A percentile compares a stretch with the other conserved stretches of the same genome.
Conservation (phyloP, 1,140 invertebrate genomes). For the Thaumatotibia leucotreta region DNA sequence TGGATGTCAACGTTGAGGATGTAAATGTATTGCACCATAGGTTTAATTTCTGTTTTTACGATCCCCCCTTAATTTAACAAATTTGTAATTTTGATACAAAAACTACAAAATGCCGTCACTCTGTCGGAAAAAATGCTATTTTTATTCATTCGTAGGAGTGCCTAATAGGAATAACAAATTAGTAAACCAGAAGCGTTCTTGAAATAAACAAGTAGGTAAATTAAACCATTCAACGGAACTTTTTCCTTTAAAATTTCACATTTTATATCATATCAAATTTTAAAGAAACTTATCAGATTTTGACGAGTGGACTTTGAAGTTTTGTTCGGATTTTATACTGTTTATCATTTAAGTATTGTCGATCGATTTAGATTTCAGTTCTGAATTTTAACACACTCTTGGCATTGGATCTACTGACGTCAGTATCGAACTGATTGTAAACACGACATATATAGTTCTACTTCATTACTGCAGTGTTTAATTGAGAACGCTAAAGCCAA, state of each 20-base stretch:
- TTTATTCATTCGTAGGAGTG: neutral
- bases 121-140: neutral
- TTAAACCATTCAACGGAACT: too few relatives aligned
- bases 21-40: too few relatives aligned
- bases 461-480: neutral
- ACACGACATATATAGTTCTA: neutral
- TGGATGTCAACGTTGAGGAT: too few relatives aligned
- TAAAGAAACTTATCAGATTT: too few relatives aligned
- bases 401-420: neutral
- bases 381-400: neutral
- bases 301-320: neutral
- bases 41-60: too few relatives aligned
- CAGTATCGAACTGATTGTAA: neutral
- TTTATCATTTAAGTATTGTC: neutral
- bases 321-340: neutral
- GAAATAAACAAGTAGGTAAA: neutral
- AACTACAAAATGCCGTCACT: too few relatives aligned
- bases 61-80: too few relatives aligned
- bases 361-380: neutral
- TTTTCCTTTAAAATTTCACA: too few relatives aligned
- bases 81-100: too few relatives aligned
- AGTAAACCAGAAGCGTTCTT: neutral
- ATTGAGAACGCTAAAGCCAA: neutral
- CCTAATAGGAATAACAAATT: neutral
- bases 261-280: too few relatives aligned